Evolutionary conservation across 2,888 invertebrate species (phyloP), one percentile per base, ranked within the genome.

Genomic region (Charanyca ferruginea): DNA sequence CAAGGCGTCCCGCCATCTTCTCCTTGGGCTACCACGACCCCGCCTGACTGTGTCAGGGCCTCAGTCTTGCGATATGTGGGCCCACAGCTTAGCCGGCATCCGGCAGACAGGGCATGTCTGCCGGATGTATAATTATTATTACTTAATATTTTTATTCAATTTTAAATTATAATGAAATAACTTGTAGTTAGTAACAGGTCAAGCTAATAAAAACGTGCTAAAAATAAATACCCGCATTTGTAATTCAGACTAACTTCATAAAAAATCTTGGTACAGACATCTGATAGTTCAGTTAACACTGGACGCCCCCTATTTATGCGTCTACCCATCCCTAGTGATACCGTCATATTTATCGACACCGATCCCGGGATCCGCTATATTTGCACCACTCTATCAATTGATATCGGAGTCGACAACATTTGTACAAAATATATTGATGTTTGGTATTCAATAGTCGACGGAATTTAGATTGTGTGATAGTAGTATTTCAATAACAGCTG

Each of bases 301-400:
- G 74, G 73, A 11, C 42, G 38, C 2, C 25, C 11, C 20, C 16
- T 38, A 28, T 60, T 73, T 73, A 66, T 55, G 35, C 52, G 67
- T 42, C 8, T 42, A 32, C 52, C 67, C 42, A 52, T 49, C 68
- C 61, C 74, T 18, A 58, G 49, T n/a, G 61, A 60, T 80, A 49
- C 45, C 20, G 35, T 47, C 42, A 74, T 79, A 74, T 79, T 74
- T 74, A 74, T 74, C 61, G 79, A 47, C 52, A 60, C 47, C 42
- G 63, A 47, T 58, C 52, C 45, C 38, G 45, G 41, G 58, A 47
- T 59, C 38, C 44, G n/a, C 44, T 41, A 23, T 77, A 77, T 65
- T 72, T 66, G 62, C 53, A 22, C 59, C 35, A 45, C 65, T 62
- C 53, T 60, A 66, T 55, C 58, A 59, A 79, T 64, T 66, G 64